phyloP scores from a whole-genome alignment of 2,113 vertebrate species.

The Cinclus mexicanus region DNA sequence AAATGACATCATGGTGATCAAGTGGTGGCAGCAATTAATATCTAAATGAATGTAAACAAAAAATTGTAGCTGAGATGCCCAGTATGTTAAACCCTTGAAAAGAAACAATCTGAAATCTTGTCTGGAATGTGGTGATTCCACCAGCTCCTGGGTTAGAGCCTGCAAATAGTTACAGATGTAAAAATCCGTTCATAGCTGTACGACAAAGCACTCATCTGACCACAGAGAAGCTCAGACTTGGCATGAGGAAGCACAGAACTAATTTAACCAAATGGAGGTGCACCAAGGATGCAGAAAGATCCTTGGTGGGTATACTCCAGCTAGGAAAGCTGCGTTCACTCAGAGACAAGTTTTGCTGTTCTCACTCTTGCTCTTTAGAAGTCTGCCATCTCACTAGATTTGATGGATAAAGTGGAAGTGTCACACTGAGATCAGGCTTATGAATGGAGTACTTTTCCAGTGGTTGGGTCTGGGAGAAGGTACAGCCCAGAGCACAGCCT shows the following conservation, averaged over 20 bases:
- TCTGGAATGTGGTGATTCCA: constrained; percentile 14
- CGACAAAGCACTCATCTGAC: not conserved
- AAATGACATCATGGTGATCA: not conserved
- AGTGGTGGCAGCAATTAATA: not conserved
- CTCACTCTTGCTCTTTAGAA: not conserved
- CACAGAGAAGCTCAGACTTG: not conserved
- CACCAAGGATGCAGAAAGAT: not conserved
- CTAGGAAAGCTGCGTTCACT: not conserved
- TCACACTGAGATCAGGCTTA: not conserved
- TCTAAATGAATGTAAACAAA: not conserved
- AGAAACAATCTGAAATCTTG: not conserved
- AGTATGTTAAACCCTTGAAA: not conserved
- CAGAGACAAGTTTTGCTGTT: not conserved
- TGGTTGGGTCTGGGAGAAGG: not conserved
- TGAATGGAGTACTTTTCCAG: not conserved
- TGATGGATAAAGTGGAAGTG: not conserved
- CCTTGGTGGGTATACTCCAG: not conserved
- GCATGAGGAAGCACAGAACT: not conserved
- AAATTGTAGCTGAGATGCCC: not conserved
- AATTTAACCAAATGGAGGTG: not conserved
- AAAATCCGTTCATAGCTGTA: not conserved
- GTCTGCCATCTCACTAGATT: not conserved
- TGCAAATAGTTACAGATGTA: not conserved
- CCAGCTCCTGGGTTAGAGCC: not conserved
- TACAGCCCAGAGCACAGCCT: not conserved